Conservation (phyloP, 2,797 vertebrate species). For the Forpus xanthops region DNA sequence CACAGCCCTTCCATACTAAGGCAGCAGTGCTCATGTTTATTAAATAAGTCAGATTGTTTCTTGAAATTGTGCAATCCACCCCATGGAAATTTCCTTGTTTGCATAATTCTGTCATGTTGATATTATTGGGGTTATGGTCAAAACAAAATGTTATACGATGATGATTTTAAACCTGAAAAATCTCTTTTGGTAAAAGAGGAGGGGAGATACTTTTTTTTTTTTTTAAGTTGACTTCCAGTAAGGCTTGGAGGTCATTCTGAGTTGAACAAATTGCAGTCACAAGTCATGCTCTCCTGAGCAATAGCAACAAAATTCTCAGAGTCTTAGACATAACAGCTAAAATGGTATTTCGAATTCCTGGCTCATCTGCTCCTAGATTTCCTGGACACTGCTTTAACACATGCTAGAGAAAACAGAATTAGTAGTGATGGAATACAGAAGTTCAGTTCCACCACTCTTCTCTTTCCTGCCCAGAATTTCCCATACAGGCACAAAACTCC, state of each 20-base stretch:
- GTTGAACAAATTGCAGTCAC: slow-evolving; percentile 41
- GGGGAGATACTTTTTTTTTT: not conserved
- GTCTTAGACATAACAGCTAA: slow-evolving; percentile 13
- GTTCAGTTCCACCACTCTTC: not conserved
- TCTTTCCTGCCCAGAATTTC: not conserved
- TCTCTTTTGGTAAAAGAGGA: not conserved
- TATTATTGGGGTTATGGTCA: not conserved
- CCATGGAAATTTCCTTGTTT: slow-evolving; percentile 59
- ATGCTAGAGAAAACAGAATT: not conserved
- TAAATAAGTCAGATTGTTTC: slow-evolving; percentile 6
- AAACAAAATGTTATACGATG: not conserved
- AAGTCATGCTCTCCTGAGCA: slow-evolving; percentile 33
- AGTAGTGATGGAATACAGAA: not conserved
- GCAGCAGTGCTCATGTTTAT: not conserved
- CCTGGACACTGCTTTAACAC: not conserved
- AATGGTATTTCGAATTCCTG: not conserved
- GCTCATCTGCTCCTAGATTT: slow-evolving; percentile 3
- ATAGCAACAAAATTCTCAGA: slow-evolving; percentile 11
- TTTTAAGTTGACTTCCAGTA: slow-evolving; percentile 6
- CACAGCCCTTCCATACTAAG: not conserved
- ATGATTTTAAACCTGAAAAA: slow-evolving; percentile 31
- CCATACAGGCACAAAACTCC: not conserved
- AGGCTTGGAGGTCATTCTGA: slow-evolving; percentile 9
- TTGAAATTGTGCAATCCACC: slow-evolving; percentile 16
- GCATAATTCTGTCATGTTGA: slow-evolving; percentile 25